phyloP scores from a whole-genome alignment of 2,113 vertebrate genomes.

The Coptodon rendalli region DNA sequence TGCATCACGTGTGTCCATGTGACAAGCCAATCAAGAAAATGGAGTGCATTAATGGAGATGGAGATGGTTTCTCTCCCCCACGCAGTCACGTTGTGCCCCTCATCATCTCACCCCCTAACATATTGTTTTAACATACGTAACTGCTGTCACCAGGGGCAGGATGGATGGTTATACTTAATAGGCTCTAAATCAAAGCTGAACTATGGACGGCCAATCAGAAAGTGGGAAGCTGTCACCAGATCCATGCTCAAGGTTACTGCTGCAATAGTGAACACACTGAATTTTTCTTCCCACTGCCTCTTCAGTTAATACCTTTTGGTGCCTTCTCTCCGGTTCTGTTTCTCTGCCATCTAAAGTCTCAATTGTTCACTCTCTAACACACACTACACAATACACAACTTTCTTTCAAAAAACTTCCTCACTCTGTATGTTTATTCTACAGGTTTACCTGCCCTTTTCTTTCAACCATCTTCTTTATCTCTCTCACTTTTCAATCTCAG shows the following conservation, averaged over 20 bases:
- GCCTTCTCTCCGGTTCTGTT: not conserved
- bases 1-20: slow-evolving; percentile 41
- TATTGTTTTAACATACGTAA: slow-evolving; percentile 60
- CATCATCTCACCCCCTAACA: slow-evolving; percentile 60
- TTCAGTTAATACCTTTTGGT: not conserved
- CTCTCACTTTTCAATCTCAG: not conserved
- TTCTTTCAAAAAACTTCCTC: not conserved
- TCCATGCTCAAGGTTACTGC: slow-evolving; percentile 45
- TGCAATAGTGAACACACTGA: not conserved
- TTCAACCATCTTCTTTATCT: not conserved
- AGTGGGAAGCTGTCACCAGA: slow-evolving; percentile 12
- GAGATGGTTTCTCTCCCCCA: slow-evolving; percentile 14
- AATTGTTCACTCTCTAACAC: not conserved
- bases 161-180: slow-evolving; percentile 58
- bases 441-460: not conserved
- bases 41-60: slow-evolving; percentile 69
- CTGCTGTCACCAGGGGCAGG: slow-evolving; percentile 30
- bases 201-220: slow-evolving; percentile 15
- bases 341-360: not conserved
- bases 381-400: not conserved
- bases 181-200: slow-evolving; percentile 49
- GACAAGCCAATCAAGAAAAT: slow-evolving; percentile 71
- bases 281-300: not conserved
- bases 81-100: not conserved
- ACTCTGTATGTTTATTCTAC: slow-evolving; percentile 10